A percentile compares a stretch with the other conserved stretches of the same genome.
phyloP scores from a whole-genome alignment of 2,113 vertebrate species.

The Ammospiza caudacuta region DNA sequence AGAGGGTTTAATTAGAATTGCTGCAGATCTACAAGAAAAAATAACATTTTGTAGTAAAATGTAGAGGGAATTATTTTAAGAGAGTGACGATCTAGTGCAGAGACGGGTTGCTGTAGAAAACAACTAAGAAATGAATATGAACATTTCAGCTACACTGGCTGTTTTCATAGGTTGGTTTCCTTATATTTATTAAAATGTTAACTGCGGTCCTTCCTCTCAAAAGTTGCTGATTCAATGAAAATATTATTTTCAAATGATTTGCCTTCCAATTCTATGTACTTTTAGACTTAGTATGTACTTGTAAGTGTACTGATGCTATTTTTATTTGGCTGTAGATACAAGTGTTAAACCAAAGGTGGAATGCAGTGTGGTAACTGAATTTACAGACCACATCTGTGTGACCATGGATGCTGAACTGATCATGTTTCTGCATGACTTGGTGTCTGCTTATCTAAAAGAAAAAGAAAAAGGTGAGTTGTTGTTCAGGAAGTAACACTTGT shows the following conservation, averaged over 20 bases:
- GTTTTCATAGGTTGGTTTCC: not conserved
- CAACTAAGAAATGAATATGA: not conserved
- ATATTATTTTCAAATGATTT: not conserved
- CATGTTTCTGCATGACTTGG: slow-evolving; percentile 98
- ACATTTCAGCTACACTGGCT: not conserved
- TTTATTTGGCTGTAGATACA: slow-evolving; percentile 78
- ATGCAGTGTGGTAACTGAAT: slow-evolving; percentile 98
- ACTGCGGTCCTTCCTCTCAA: not conserved
- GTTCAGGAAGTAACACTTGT: not conserved
- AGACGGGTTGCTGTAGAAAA: not conserved
- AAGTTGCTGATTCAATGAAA: not conserved
- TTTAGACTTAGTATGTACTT: not conserved
- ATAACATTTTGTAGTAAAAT: not conserved
- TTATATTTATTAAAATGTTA: not conserved
- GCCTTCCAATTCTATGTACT: not conserved
- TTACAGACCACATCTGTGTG: slow-evolving; percentile 98
- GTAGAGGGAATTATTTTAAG: not conserved
- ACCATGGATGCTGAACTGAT: slow-evolving; percentile 99
- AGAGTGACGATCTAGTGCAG: not conserved
- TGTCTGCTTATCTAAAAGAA: slow-evolving; percentile 98
- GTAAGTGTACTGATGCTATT: not conserved
- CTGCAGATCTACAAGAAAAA: not conserved
- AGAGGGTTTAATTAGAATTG: not conserved
- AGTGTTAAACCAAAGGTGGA: slow-evolving; percentile 94
- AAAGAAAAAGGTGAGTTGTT: slow-evolving; percentile 92